These are phyloP conservation scores for Plecturocebus donacophilus DNA, from an alignment of 2,113 vertebrate genomes.

Conservation along the genomic window DNA sequence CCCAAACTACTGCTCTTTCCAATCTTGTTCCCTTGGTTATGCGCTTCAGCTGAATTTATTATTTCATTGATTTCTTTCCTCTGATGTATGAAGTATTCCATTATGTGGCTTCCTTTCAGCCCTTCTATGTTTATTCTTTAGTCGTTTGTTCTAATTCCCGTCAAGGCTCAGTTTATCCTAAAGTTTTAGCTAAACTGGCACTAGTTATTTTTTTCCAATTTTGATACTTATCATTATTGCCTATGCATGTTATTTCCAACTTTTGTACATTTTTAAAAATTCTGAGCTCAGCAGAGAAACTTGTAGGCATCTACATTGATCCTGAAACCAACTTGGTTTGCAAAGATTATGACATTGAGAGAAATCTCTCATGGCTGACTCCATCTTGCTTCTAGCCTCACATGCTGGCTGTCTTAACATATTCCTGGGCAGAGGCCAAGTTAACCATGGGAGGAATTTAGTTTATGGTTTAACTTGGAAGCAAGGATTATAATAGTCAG, in stretches of 20 bases:
- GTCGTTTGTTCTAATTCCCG: neutral
- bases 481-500: no score
- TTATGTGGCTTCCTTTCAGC: neutral
- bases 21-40: neutral
- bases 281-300: neutral
- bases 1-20: neutral
- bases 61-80: neutral
- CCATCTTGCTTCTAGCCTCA: no score
- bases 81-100: neutral
- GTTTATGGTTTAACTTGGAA: no score
- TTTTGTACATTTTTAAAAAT: neutral
- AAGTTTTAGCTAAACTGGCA: neutral
- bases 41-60: neutral
- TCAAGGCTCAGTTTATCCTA: neutral
- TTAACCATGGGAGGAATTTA: no score
- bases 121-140: neutral
- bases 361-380: no score
- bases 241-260: neutral
- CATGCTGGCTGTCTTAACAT: no score
- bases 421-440: no score
- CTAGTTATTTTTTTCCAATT: neutral
- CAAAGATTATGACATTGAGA: no score
- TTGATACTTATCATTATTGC: neutral
- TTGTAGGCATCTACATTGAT: neutral
- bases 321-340: no score